Conservation (phyloP, 1,140 invertebrate genomes). For the Oreohelix idahoensis region DNA sequence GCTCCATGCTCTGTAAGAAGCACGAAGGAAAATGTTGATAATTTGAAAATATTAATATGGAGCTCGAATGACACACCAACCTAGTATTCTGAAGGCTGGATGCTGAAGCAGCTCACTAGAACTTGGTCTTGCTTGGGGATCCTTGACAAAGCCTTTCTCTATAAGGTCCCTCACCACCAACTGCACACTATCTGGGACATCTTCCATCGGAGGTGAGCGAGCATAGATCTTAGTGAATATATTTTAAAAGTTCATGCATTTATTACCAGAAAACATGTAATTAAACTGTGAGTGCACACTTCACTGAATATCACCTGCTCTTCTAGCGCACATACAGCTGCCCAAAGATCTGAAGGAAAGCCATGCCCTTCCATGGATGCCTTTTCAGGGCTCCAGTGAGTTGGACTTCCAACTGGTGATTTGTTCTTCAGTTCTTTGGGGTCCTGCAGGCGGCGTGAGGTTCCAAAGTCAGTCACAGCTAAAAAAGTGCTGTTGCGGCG, state of each 20-base stretch:
- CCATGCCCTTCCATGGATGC: constrained; percentile 61
- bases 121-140: constrained; percentile 50
- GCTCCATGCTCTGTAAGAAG: too few relatives aligned
- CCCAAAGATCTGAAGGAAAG: constrained; percentile 66
- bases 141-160: constrained; percentile 48
- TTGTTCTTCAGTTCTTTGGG: constrained; percentile 41
- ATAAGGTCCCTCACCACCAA: constrained; percentile 54
- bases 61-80: constrained; percentile 47
- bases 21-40: too few relatives aligned
- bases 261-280: too few relatives aligned
- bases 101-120: constrained; percentile 55
- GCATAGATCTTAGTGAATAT: constrained; percentile 57
- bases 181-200: constrained; percentile 58
- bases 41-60: too few relatives aligned
- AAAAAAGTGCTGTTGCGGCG: constrained; percentile 45
- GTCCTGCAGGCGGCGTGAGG: constrained; percentile 47
- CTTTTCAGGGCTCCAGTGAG: constrained; percentile 68
- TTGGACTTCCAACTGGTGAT: constrained; percentile 56
- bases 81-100: constrained; percentile 54
- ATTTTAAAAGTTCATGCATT: not conserved
- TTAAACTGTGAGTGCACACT: too few relatives aligned
- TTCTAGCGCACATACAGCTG: constrained; percentile 60
- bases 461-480: constrained; percentile 63
- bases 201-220: constrained; percentile 61
- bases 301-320: too few relatives aligned